phyloP scores from a whole-genome alignment of 2,888 invertebrate genomes.

The Caenorhabditis sp. region DNA sequence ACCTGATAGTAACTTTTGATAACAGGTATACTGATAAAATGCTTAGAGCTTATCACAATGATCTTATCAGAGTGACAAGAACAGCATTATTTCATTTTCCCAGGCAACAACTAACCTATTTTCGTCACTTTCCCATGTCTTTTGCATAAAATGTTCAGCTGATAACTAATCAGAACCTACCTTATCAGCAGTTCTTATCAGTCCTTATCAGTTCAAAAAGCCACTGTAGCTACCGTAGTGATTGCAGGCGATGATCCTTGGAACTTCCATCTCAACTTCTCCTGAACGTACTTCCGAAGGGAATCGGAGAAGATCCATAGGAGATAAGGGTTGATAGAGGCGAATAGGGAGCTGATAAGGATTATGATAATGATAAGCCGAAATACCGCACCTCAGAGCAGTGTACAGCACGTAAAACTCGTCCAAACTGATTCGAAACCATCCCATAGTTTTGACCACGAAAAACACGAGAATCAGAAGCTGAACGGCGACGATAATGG shows the following conservation, averaged over 20 bases:
- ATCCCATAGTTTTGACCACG: constrained; percentile 2
- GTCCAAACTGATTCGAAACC: constrained; percentile 24
- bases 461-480: constrained; percentile 39
- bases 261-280: constrained; percentile 17
- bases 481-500: constrained; percentile 50
- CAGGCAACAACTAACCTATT: too few species aligned
- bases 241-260: neutral
- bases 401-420: constrained; percentile 54
- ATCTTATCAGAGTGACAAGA: too few species aligned
- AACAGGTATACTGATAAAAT: too few species aligned
- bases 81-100: too few species aligned
- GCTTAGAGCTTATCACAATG: too few species aligned
- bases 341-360: too few species aligned
- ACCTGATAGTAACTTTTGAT: too few species aligned
- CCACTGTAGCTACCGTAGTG: neutral
- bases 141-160: too few species aligned
- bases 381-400: constrained; percentile 20
- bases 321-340: constrained; percentile 50
- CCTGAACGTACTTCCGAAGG: constrained; percentile 39
- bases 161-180: too few species aligned
- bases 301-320: constrained; percentile 58
- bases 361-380: too few species aligned
- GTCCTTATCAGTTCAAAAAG: neutral
- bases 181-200: too few species aligned
- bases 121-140: too few species aligned